Conservation (phyloP, 2,797 vertebrate genomes). For the Myiotriccus ornatus region DNA sequence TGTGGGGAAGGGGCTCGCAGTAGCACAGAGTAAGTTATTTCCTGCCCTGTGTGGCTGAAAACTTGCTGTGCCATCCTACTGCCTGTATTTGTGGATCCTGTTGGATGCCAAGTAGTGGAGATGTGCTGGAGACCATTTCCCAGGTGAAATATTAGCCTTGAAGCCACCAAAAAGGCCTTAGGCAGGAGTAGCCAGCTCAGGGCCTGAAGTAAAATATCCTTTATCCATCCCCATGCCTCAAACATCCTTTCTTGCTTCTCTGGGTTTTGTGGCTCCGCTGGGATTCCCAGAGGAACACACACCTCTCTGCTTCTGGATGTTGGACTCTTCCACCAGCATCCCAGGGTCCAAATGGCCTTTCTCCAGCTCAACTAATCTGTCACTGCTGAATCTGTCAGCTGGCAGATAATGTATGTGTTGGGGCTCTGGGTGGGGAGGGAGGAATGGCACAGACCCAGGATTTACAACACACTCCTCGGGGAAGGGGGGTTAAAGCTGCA, state of each 20-base stretch:
- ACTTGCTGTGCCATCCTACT: not conserved
- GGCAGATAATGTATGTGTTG: not conserved
- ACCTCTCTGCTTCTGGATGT: not conserved
- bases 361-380: constrained; percentile 42
- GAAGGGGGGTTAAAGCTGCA: not conserved
- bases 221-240: not conserved
- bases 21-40: not conserved
- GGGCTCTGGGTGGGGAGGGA: not conserved
- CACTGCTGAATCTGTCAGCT: constrained; percentile 37
- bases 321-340: not conserved
- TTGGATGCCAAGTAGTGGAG: not conserved
- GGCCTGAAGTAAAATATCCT: not conserved
- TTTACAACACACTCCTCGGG: not conserved
- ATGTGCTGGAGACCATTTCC: not conserved
- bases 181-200: not conserved
- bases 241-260: not conserved
- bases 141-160: not conserved
- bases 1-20: not conserved
- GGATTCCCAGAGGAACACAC: not conserved
- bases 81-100: rapidly evolving
- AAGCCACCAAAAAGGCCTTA: not conserved
- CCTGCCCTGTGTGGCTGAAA: not conserved
- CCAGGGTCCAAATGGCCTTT: constrained; percentile 18
- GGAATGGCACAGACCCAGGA: not conserved
- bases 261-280: not conserved